Conservation (phyloP, 2,888 invertebrate genomes). For the Celastrina argiolus region DNA sequence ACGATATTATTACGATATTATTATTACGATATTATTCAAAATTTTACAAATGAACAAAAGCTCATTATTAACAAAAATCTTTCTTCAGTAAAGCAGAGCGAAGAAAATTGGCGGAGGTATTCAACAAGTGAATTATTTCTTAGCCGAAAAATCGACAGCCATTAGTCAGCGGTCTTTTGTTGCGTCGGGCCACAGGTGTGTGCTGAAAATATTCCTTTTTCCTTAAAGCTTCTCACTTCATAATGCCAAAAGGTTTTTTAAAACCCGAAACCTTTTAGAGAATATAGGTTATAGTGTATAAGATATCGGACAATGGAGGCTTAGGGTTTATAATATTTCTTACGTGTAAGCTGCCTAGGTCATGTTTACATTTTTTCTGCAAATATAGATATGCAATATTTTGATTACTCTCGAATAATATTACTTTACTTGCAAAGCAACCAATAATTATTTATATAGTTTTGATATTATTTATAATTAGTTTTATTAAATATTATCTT, state of each 20-base stretch:
- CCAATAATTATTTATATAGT: too few relatives aligned
- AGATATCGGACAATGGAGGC: background rate
- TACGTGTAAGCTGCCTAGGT: too few relatives aligned
- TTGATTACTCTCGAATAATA: too few relatives aligned
- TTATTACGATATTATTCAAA: too few relatives aligned
- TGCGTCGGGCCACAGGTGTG: constrained; percentile 61
- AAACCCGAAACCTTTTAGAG: constrained; percentile 4
- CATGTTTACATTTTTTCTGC: too few relatives aligned
- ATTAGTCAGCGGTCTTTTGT: constrained; percentile 64
- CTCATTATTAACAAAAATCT: constrained; percentile 12
- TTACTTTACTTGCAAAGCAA: too few relatives aligned
- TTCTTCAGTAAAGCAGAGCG: constrained; percentile 28
- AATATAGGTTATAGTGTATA: background rate
- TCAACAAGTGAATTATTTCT: constrained; percentile 73
- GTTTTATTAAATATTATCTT: too few relatives aligned
- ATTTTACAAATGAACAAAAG: constrained; percentile 9
- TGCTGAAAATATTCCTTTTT: constrained; percentile 50
- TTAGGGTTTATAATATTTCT: too few relatives aligned
- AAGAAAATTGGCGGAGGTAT: constrained; percentile 48
- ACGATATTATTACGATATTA: too few relatives aligned
- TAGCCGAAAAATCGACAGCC: constrained; percentile 63
- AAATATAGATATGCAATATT: too few relatives aligned
- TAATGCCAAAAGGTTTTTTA: constrained; percentile 19
- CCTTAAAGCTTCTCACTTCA: constrained; percentile 39
- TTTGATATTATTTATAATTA: too few relatives aligned